Evolutionary conservation across 2,113 vertebrate genomes (phyloP), one percentile per base, ranked within the genome.

Genomic region (Macaca nemestrina): DNA sequence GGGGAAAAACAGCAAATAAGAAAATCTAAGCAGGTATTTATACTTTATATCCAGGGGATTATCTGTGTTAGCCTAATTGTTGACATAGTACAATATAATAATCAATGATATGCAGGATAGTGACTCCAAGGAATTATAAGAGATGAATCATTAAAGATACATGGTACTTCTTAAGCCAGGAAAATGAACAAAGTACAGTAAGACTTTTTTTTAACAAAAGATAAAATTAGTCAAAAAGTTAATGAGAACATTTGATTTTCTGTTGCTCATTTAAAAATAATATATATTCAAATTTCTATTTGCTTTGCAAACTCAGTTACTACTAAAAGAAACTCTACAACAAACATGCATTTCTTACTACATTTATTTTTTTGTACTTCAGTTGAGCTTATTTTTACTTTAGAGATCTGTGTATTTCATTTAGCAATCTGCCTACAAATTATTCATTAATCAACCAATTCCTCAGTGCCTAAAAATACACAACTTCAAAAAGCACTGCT

Each of bases 391-490:
- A 81, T 89, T 96, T 96, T 97, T 91, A 96, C 75, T 91, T n/a
- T 95, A 55, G 38, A 35, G 86, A 84, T 84, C 55, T 94, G 27
- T 35, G 72, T 18, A 79, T 96, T 98, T 97, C 73, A 92, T 96
- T 98, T 98, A 97, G 35, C 86, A 96, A 59, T 92, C 83, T 88
- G 80, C 10, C 38, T 57, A 97, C 78, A 97, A 97, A 97, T 97
- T 72, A 94, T 97, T 87, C 90, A 67, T 83, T 98, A 95, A 98
- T 97, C 94, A 98, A 61, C 59, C 75, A 96, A 67, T 57, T 57
- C 79, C 61, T 95, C 88, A 95, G 11, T 93, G 81, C 93, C 95
- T 93, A 95, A 97, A 98, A 98, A 93, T 87, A 96, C 10, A 32
- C 86, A 97, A 83, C 73, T 96, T 92, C n/a, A 98, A 95, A 98